Evolutionary conservation across 2,797 vertebrate species (phyloP).

Genomic region (Oceanodroma leucorhoa): DNA sequence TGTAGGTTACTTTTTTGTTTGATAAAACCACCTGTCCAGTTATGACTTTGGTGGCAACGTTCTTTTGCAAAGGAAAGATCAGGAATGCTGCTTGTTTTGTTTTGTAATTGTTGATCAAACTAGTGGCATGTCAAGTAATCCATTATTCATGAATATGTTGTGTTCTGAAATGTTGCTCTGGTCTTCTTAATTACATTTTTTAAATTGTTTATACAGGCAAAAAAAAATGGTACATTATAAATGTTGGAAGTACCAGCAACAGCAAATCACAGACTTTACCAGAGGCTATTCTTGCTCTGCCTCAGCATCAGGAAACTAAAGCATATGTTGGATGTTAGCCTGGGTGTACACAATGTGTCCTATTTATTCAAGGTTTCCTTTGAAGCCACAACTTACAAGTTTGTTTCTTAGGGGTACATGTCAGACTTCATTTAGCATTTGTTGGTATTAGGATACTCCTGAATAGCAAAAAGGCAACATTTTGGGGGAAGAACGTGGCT

Average conservation of each 20-base stretch:
- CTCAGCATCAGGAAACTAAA: slow-evolving; percentile 88
- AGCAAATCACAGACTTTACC: slow-evolving; percentile 84
- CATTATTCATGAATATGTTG: not conserved
- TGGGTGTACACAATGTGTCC: slow-evolving; percentile 95
- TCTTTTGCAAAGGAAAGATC: not conserved
- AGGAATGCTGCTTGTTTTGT: not conserved
- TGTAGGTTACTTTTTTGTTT: rapidly evolving
- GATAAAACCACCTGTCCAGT: not conserved
- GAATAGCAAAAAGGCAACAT: slow-evolving; percentile 91
- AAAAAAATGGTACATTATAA: not conserved
- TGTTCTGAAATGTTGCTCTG: not conserved
- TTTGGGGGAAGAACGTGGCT: slow-evolving; percentile 82
- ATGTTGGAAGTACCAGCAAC: slow-evolving; percentile 70
- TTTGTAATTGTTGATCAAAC: not conserved
- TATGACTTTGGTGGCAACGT: not conserved
- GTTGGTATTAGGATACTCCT: slow-evolving; percentile 89
- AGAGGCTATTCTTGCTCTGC: slow-evolving; percentile 85
- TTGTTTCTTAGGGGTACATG: slow-evolving; percentile 98
- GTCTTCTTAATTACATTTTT: slow-evolving; percentile 33
- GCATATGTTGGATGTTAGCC: slow-evolving; percentile 99
- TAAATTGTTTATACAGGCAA: slow-evolving; percentile 25
- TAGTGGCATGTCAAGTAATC: not conserved
- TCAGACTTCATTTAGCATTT: slow-evolving; percentile 96
- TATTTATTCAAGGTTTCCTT: slow-evolving; percentile 95
- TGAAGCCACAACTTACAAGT: slow-evolving; percentile 93